Conservation (phyloP, 2,888 invertebrate genomes). For the Blastobasis lacticolella region DNA sequence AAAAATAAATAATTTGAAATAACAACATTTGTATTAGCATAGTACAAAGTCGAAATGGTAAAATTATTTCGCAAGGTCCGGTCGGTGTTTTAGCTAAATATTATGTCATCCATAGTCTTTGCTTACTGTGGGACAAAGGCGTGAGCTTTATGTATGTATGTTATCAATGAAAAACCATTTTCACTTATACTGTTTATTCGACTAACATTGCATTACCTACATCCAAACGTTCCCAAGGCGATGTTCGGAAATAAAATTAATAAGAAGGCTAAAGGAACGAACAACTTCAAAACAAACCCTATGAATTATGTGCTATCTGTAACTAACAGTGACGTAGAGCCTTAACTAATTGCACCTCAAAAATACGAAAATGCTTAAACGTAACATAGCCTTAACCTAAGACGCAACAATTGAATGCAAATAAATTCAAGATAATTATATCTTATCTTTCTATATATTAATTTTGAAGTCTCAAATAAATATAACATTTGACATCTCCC, state of each 20-base stretch:
- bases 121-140: too few species aligned
- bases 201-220: conserved; percentile 45
- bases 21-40: too few species aligned
- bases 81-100: too few species aligned
- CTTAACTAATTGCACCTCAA: conserved; percentile 57
- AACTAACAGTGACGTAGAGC: conserved; percentile 21
- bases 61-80: too few species aligned
- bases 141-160: too few species aligned
- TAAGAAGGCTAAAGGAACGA: conserved; percentile 36
- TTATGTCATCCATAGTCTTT: too few species aligned
- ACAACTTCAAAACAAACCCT: conserved; percentile 27
- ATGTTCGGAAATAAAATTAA: conserved; percentile 27
- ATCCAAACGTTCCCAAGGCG: conserved; percentile 27
- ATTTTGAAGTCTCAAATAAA: conserved; percentile 52
- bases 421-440: conserved; percentile 32
- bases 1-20: too few species aligned
- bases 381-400: conserved; percentile 23
- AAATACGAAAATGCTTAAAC: conserved; percentile 54
- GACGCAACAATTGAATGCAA: conserved; percentile 31
- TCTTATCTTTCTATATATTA: conserved; percentile 41
- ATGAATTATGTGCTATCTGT: conserved; percentile 29
- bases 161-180: conserved; percentile 29
- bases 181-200: conserved; percentile 47
- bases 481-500: conserved; percentile 25
- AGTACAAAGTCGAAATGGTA: too few species aligned